These are phyloP conservation scores for Rhabdophis nuchalis DNA, from an alignment of 2,797 vertebrate species.

Conservation along the genomic window DNA sequence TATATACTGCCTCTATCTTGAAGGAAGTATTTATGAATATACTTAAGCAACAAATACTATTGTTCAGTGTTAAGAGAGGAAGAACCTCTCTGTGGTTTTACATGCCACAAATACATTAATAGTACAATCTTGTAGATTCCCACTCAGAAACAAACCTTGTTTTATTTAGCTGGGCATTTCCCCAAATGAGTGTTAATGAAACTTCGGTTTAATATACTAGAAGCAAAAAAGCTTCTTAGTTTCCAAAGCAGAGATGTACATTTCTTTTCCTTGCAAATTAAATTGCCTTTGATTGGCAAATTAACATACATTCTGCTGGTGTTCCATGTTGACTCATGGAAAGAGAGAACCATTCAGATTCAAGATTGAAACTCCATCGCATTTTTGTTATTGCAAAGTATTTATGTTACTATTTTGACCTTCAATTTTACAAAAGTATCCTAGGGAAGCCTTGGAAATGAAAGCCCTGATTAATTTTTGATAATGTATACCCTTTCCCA, in stretches of 20 bases:
- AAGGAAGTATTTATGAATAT: background rate
- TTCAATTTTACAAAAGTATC: background rate
- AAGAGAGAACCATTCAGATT: background rate
- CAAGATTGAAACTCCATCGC: no score
- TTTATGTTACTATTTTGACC: background rate
- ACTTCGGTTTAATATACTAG: no score
- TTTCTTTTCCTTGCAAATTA: background rate
- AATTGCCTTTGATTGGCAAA: background rate
- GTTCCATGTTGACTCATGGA: background rate
- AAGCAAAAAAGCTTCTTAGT: background rate
- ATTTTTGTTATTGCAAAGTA: background rate
- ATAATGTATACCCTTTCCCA: background rate
- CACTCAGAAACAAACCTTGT: background rate
- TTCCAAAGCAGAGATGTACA: background rate
- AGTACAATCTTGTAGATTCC: background rate
- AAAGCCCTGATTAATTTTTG: background rate
- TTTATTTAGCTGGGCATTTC: background rate
- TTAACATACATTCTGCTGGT: background rate
- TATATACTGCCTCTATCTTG: background rate
- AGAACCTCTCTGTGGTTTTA: background rate
- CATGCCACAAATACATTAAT: no score
- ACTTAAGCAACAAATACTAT: background rate
- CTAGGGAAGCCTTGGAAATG: background rate
- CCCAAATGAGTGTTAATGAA: background rate
- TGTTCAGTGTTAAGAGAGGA: background rate